Conservation (phyloP, 2,113 vertebrate species). For the Neogale vison region DNA sequence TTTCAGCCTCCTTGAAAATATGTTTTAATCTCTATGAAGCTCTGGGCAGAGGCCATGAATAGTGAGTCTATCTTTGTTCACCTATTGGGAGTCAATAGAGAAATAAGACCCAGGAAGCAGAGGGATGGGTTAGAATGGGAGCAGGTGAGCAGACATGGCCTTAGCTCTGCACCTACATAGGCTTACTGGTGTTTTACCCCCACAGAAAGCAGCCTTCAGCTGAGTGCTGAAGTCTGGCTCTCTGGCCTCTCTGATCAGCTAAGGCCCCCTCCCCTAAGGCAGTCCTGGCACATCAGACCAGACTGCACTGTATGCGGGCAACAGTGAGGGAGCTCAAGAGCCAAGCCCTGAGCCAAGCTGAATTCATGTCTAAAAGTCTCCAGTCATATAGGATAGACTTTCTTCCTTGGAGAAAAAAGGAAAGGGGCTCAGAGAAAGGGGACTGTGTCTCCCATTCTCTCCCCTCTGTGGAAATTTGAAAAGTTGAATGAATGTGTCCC, state of each 20-base stretch:
- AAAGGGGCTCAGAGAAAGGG: background rate
- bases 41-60: background rate
- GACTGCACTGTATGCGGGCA: background rate
- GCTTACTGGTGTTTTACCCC: background rate
- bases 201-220: background rate
- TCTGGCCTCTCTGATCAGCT: background rate
- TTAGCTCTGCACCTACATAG: background rate
- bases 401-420: background rate
- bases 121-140: background rate
- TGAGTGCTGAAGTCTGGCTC: background rate
- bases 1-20: background rate
- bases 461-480: background rate
- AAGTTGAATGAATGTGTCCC: background rate
- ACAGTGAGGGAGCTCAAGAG: background rate
- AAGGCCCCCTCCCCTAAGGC: background rate
- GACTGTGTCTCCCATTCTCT: background rate
- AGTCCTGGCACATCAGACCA: background rate
- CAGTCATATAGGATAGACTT: background rate
- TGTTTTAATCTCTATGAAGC: background rate
- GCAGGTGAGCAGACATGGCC: background rate
- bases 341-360: background rate
- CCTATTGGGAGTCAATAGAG: background rate
- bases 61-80: background rate
- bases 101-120: background rate
- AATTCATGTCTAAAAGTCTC: background rate